These are phyloP conservation scores for Elmis aenea DNA, from an alignment of 2,888 invertebrate species.

Conservation along the genomic window DNA sequence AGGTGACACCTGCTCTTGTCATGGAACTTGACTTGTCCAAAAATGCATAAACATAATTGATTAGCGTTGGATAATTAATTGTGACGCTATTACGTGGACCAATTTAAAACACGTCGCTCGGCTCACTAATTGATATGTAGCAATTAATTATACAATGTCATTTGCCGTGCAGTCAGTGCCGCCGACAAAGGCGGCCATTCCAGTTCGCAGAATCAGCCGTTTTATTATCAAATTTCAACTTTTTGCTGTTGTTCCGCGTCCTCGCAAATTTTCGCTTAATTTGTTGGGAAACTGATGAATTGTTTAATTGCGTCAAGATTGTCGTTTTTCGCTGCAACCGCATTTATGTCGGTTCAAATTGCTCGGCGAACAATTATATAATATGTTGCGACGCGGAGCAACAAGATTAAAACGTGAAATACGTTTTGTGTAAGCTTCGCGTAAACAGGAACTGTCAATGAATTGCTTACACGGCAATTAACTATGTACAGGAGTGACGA, in stretches of 20 bases:
- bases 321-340: too few species aligned
- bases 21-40: slow-evolving; percentile 28
- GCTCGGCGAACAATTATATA: too few species aligned
- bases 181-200: slow-evolving; percentile 35
- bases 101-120: slow-evolving; percentile 40
- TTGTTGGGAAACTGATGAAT: not conserved
- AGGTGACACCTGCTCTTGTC: slow-evolving; percentile 37
- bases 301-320: not conserved
- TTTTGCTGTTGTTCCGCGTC: slow-evolving; percentile 14
- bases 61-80: slow-evolving; percentile 41
- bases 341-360: too few species aligned
- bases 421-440: too few species aligned
- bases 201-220: slow-evolving; percentile 36
- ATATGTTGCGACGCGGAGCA: too few species aligned
- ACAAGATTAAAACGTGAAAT: too few species aligned
- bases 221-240: slow-evolving; percentile 40
- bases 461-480: too few species aligned
- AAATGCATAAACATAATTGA: slow-evolving; percentile 42
- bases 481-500: too few species aligned
- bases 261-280: not conserved
- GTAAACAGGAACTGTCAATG: too few species aligned
- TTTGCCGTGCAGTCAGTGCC: slow-evolving; percentile 29
- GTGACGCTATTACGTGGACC: slow-evolving; percentile 31
- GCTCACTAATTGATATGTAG: slow-evolving; percentile 42
- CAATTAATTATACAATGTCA: slow-evolving; percentile 43